Evolutionary conservation across 2,113 vertebrate species (phyloP), one percentile per base, ranked within the genome.

Genomic region (Desmodus rotundus): DNA sequence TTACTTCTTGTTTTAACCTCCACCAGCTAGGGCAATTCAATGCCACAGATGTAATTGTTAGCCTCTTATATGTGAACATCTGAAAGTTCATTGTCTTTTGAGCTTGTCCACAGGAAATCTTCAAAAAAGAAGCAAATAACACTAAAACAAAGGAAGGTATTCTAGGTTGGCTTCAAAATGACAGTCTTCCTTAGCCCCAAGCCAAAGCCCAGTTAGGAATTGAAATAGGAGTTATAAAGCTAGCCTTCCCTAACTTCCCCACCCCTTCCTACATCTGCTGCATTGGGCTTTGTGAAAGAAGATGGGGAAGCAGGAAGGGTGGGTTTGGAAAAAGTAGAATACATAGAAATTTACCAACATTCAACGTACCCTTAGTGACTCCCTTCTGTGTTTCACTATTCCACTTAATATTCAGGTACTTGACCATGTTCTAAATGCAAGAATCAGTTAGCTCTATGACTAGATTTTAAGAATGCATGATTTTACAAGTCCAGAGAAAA

Each of bases 1-100:
- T 76, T 89, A 80, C 93, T 94, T 97, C 93, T 97, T 93, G 80
- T 91, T 96, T 93, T 93, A 96, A 96, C 92, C 91, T 97, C 63
- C 82, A 61, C 84, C 76, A 94, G 33, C 56, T 20, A 94, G 43
- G 90, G 72, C 91, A 93, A 22, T 90, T 92, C 81, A 95, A 26
- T 16, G 61, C 28, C 45, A 43, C 43, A 92, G 70, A 93, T 87
- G 76, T 31, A 93, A 38, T 20, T 68, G 22, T 68, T 61, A 92
- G 8, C 52, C 72, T 96, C 82, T 90, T 87, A 63, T 73, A 90
- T 61, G 54, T 10, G 36, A 95, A 52, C 52, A 90, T 88, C 20
- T 77, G 84, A 68, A 95, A 87, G 26, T 68, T 58, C 24, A 43
- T 31, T 89, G 68, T 87, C 93, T 84, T 90, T 95, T 89, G 41